A percentile compares a stretch with the other conserved stretches of the same genome.
These are phyloP conservation scores for Seladonia tumulorum DNA, from an alignment of 2,888 invertebrate genomes.

Conservation along the genomic window DNA sequence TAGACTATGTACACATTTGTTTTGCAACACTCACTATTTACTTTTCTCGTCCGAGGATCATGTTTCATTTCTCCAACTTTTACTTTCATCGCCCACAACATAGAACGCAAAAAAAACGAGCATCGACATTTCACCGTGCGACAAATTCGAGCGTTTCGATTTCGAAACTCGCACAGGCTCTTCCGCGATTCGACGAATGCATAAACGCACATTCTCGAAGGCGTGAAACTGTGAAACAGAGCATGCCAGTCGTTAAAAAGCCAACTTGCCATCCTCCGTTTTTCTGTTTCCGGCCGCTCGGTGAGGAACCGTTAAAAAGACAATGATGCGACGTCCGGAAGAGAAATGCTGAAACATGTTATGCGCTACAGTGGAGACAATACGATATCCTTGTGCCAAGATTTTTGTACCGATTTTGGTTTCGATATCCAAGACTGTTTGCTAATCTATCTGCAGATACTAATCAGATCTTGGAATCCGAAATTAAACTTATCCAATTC, in stretches of 20 bases:
- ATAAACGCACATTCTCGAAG: neutral
- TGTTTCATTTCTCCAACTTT: neutral
- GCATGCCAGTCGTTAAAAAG: neutral
- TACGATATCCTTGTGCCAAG: conserved; percentile 78
- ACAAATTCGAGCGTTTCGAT: neutral
- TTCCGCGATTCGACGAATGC: neutral
- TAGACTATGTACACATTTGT: no score
- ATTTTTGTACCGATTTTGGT: conserved; percentile 84
- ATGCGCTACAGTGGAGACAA: conserved; percentile 73
- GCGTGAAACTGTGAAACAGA: neutral
- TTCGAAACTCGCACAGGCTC: neutral
- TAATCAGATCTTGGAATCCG: conserved; percentile 84
- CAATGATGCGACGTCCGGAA: conserved; percentile 71
- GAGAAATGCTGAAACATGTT: conserved; percentile 76
- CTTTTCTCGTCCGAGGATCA: neutral
- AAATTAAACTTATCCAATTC: conserved; percentile 57
- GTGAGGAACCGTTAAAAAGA: neutral
- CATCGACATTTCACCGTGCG: neutral
- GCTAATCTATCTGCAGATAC: conserved; percentile 80
- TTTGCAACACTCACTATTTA: no score
- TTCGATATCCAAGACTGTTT: conserved; percentile 82
- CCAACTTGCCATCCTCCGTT: neutral
- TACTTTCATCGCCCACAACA: neutral
- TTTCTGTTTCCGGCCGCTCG: neutral
- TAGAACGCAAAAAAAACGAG: no score